Conservation (phyloP, 2,113 vertebrate genomes). For the Lampris megalopsis region DNA sequence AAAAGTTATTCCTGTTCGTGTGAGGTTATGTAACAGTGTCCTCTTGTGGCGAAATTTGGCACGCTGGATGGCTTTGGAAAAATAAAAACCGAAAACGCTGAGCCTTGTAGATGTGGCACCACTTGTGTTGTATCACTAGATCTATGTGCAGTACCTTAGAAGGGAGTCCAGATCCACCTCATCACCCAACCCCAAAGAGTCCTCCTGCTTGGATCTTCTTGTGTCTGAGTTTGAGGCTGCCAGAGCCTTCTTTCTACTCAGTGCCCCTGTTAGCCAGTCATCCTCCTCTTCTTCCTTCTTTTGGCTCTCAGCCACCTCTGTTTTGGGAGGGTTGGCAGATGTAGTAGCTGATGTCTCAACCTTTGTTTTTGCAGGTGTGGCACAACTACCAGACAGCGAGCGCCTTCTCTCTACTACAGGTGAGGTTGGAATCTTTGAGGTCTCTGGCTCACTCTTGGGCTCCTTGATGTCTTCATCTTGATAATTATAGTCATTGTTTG, state of each 20-base stretch:
- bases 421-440: conserved; percentile 34
- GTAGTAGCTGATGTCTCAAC: conserved; percentile 26
- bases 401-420: conserved; percentile 51
- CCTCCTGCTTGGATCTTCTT: conserved; percentile 38
- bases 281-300: conserved; percentile 60
- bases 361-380: conserved; percentile 14
- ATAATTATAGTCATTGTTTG: conserved; percentile 56
- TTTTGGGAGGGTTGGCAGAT: conserved; percentile 26
- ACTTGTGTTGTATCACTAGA: no score
- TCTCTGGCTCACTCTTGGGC: conserved; percentile 17
- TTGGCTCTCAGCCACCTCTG: conserved; percentile 43
- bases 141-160: conserved; percentile 59
- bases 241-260: conserved; percentile 83
- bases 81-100: no score
- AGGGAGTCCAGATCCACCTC: conserved; percentile 19
- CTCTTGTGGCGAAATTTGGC: no score
- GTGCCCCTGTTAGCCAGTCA: conserved; percentile 84
- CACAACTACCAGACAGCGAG: conserved; percentile 9
- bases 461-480: conserved; percentile 33
- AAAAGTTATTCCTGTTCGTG: no score
- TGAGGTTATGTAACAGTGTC: no score
- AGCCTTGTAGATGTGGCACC: no score
- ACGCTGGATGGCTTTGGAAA: no score
- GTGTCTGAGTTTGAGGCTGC: conserved; percentile 50
- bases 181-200: conserved; percentile 31